Evolutionary conservation across 2,797 vertebrate genomes (phyloP).

Genomic region (Epinephelus awoara): DNA sequence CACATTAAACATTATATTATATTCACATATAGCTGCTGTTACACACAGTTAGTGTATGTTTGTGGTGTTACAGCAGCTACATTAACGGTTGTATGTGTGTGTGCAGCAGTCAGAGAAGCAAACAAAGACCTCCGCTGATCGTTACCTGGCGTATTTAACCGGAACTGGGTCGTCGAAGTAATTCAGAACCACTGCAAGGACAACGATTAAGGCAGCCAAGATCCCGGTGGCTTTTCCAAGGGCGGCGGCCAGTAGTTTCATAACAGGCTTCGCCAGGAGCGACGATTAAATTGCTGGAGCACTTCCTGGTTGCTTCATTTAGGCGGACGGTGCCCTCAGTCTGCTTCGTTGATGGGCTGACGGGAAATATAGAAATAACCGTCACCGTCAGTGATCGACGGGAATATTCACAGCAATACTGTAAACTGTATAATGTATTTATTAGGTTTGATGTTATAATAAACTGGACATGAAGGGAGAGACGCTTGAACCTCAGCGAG

Average conservation of each 20-base stretch:
- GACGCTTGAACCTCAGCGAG: background rate
- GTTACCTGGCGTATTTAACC: conserved; percentile 75
- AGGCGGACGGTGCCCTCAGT: background rate
- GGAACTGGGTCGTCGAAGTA: conserved; percentile 77
- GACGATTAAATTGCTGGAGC: background rate
- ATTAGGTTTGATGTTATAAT: background rate
- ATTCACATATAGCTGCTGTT: background rate
- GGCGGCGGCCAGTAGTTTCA: conserved; percentile 43
- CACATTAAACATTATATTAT: no score
- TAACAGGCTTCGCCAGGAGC: background rate
- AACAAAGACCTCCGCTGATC: background rate
- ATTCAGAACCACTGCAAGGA: conserved; percentile 67
- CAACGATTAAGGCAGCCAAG: conserved; percentile 47
- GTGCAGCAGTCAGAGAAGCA: no score
- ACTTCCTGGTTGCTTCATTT: conserved; percentile 75
- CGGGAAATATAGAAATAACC: background rate
- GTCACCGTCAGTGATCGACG: no score
- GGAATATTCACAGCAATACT: background rate
- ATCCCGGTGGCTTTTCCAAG: conserved; percentile 54
- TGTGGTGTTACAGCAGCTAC: background rate
- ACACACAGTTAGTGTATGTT: no score
- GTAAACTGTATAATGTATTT: background rate
- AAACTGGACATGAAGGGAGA: background rate
- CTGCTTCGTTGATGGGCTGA: conserved; percentile 1
- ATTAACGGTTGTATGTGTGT: background rate